Evolutionary conservation across 53 echinoderm and acorn worm species (phyloP), one percentile per base, ranked within the genome.

Genomic region (Hippasteria phrygiana): DNA sequence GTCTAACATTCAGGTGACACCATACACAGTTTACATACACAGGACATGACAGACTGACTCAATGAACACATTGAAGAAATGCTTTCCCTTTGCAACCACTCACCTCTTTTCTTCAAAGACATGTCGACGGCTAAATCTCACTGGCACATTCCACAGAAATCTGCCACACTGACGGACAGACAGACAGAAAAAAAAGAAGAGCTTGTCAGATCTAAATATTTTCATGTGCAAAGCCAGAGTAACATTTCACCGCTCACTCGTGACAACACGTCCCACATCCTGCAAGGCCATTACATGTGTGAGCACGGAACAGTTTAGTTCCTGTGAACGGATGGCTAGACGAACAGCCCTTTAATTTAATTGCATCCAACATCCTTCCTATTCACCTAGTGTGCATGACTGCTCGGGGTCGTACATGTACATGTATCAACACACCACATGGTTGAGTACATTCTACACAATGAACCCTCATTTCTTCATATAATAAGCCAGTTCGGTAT

Each of bases 71-170:
- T n/a, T 12, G 39, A 0, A n/a, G 24, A 1, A 9, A 38, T 78
- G 14, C 4, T 22, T 2, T 29, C 13, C 9, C 10, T 1, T 26
- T 20, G 6, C 20, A 33, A 2, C 5, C 34, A 56, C 80, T 59
- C 39, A 83, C 83, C 83, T 66, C 67, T 83, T 46, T 67, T 83
- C 48, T 83, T 83, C 29, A 32, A 38, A 27, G 46, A 46, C 67
- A 34, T 83, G 67, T 47, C 47, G 65, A 48, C 28, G 1, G 43
- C 67, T 43, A 24, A 66, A 33, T 5, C 34, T 83, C 67, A 83
- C 46, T 45, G 67, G 83, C 33, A 46, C 67, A 67, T 67, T 47
- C 46, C 48, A 67, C 29, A 67, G 36, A 35, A 41, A 66, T 62
- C 41, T 26, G 24, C 20, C 51, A 27, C 8, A 39, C 45, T 6